These are phyloP conservation scores for Astyanax mexicanus DNA, from an alignment of 2,797 vertebrate genomes.

Conservation along the genomic window DNA sequence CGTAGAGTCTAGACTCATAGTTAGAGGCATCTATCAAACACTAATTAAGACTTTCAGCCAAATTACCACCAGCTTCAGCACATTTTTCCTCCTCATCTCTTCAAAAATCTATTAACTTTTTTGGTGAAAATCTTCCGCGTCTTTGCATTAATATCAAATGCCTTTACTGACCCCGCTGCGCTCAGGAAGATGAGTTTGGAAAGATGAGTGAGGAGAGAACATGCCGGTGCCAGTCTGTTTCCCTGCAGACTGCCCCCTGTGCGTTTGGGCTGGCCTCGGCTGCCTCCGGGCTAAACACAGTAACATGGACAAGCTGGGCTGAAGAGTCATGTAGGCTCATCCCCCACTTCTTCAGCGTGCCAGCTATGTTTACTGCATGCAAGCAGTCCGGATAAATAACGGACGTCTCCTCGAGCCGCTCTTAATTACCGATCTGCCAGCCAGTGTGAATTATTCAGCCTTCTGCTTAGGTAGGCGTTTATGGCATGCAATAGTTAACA, in stretches of 20 bases:
- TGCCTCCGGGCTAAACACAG: constrained; percentile 65
- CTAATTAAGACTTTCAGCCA: constrained; percentile 55
- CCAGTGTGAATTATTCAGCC: constrained; percentile 76
- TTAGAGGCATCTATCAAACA: constrained; percentile 57
- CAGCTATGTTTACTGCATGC: constrained; percentile 69
- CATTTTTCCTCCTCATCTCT: constrained; percentile 37
- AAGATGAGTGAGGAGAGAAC: too few species aligned
- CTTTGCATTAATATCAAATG: background rate
- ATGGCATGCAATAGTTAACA: constrained; percentile 72
- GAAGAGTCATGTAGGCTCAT: constrained; percentile 66
- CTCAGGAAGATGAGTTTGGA: background rate
- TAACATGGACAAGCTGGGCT: constrained; percentile 59
- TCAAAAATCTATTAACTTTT: constrained; percentile 35
- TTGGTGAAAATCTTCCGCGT: constrained; percentile 2
- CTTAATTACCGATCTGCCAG: constrained; percentile 71
- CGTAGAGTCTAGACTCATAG: constrained; percentile 48
- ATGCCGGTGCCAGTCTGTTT: background rate
- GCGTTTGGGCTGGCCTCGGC: constrained; percentile 44
- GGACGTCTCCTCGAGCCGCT: constrained; percentile 67
- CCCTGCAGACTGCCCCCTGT: background rate
- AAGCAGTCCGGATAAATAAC: constrained; percentile 77
- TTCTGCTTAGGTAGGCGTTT: constrained; percentile 66
- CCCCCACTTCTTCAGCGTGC: constrained; percentile 65
- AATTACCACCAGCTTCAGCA: constrained; percentile 55
- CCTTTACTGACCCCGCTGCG: background rate